Evolutionary conservation across 2,888 invertebrate species (phyloP), one percentile per base, ranked within the genome.

Genomic region (Subacronicta megacephala): DNA sequence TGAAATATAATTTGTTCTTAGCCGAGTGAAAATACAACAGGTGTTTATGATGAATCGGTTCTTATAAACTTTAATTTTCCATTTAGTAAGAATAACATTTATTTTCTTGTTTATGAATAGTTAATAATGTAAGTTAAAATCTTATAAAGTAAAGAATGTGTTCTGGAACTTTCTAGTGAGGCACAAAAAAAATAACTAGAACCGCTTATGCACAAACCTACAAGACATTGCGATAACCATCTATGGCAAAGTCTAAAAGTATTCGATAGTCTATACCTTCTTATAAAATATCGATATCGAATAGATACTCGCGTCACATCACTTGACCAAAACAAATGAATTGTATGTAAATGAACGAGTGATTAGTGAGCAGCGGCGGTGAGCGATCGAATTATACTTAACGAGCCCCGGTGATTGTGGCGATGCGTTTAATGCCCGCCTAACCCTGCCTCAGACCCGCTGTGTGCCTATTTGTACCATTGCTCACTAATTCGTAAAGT

Each of bases 281-380:
- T n/a, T 31, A n/a, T 7, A 12, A 29, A 15, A 38, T 9, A 1
- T 53, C 23, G 40, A 37, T 37, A 45, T 6, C 3, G 1, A 44
- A 46, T 53, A 16, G 36, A 44, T 16, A 23, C 12, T 16, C n/a
- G 17, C 1, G 29, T 42, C 20, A 43, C 78, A 58, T 58, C 76
- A 52, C 78, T 72, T 49, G 41, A 42, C 38, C 46, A 60, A 68
- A 84, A 84, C 85, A 85, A 86, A 84, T 83, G 84, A 83, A 84
- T 85, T 78, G 83, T 83, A 87, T 87, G 88, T 82, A 88, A 88
- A 87, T 87, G 85, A 84, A 81, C 59, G 55, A 29, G 72, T 75
- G 75, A 77, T 75, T 77, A 75, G 75, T 75, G 63, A 63, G 65
- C 68, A 83, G 83, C 77, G 82, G 86, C 77, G 81, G 78, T 72